phyloP scores from a whole-genome alignment of 2,888 invertebrate species.

The Byasa hedistus region DNA sequence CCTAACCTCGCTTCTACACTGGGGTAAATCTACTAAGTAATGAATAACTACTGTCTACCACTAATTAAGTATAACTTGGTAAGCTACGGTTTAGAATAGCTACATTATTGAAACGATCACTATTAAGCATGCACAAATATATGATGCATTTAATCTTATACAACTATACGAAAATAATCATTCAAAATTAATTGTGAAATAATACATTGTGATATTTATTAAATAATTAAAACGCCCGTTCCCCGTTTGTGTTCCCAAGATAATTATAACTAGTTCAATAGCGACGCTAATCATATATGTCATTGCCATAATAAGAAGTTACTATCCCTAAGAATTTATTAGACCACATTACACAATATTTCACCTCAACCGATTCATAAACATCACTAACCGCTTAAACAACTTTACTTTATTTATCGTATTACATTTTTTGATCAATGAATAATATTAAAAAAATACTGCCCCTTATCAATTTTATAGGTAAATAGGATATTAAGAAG shows the following conservation, averaged over 20 bases:
- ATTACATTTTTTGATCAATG: neutral
- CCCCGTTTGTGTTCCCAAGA: conserved; percentile 18
- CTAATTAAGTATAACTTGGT: neutral
- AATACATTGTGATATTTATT: neutral
- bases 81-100: neutral
- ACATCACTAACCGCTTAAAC: neutral
- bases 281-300: neutral
- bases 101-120: neutral
- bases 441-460: neutral
- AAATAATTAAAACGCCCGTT: neutral
- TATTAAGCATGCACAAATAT: neutral
- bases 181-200: neutral
- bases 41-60: neutral
- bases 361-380: neutral
- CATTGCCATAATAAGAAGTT: neutral
- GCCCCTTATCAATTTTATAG: neutral
- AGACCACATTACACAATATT: neutral
- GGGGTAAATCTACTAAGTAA: too few relatives aligned
- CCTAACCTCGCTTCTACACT: too few relatives aligned
- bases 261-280: neutral
- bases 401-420: neutral
- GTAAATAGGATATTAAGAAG: neutral
- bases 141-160: neutral
- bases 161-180: conserved; percentile 1
- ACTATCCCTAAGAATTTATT: neutral